These are phyloP conservation scores for Venustoraphidia nigricollis DNA, from an alignment of 2,888 invertebrate genomes.

Conservation along the genomic window DNA sequence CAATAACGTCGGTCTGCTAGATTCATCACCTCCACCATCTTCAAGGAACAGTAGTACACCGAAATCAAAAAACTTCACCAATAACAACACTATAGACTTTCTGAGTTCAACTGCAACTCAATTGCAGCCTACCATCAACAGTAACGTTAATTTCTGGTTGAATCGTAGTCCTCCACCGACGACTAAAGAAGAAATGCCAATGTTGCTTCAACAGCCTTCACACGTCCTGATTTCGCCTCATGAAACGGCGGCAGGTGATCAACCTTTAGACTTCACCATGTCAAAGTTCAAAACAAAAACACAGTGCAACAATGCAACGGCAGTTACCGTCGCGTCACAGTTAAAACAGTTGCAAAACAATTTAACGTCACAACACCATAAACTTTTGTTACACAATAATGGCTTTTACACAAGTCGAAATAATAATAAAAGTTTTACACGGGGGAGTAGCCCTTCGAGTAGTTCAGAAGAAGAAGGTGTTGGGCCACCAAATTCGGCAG, in stretches of 20 bases:
- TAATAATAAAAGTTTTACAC: slow-evolving; percentile 22
- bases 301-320: slow-evolving; percentile 15
- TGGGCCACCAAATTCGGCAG: slow-evolving; percentile 23
- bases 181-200: slow-evolving; percentile 36
- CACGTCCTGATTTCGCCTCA: slow-evolving; percentile 31
- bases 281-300: slow-evolving; percentile 33
- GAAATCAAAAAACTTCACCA: slow-evolving; percentile 26
- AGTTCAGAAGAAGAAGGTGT: slow-evolving; percentile 29
- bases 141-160: slow-evolving; percentile 6
- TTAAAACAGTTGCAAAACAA: slow-evolving; percentile 23
- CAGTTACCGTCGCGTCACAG: slow-evolving; percentile 21
- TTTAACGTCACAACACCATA: slow-evolving; percentile 20
- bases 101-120: slow-evolving; percentile 21
- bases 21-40: slow-evolving; percentile 14
- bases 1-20: slow-evolving; percentile 7
- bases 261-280: slow-evolving; percentile 63
- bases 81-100: slow-evolving; percentile 36
- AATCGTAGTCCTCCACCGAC: background rate
- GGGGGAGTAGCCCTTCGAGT: slow-evolving; percentile 24
- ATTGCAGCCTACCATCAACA: slow-evolving; percentile 2
- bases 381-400: slow-evolving; percentile 27
- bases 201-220: slow-evolving; percentile 37
- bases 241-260: slow-evolving; percentile 30
- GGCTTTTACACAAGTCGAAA: slow-evolving; percentile 25
- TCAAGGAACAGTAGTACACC: slow-evolving; percentile 13